Base-by-base conservation (phyloP, 2,797 vertebrate genomes). In the Labeo calbasu region DNA sequence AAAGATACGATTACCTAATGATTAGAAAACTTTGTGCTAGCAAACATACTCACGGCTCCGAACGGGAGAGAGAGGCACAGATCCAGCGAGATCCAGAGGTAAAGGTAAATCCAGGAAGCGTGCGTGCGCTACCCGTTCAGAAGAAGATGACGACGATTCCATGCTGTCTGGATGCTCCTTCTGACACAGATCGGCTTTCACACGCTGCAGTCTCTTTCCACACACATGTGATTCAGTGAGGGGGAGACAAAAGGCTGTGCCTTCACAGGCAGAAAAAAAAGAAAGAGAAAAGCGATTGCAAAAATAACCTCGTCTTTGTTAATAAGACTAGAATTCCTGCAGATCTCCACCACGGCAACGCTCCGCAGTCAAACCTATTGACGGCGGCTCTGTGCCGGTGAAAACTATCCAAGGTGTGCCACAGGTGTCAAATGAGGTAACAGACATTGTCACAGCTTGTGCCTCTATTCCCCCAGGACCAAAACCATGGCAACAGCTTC, bases 401-500 rank as follows among this genome's bases (percentile, higher is more conserved):
- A 55, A 83, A 80, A 81, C 84, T 86, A 79, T 80, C 55, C 87
- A 71, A 90, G 88, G 86, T 89, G 89, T 90, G 91, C 92, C 92
- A 93, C 92, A 94, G 93, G 93, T 95, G 90, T 89, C 90, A 90
- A 85, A 88, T 86, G 82, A 88, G 92, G 90, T 93, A 91, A 91
- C 84, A 89, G 91, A 93, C 91, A 89, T 91, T 92, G 92, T 93
- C 92, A 92, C 88, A 91, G 92, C 91, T 88, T 93, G 91, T 90
- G 89, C 89, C 88, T 90, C 90, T 70, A 92, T 93, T 93, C 93
- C 92, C 84, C 86, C 89, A 90, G 88, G 93, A 94, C 92, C 32
- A 92, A 93, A 87, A 88, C 95, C 90, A 94, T 94, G 91, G 94
- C 90, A 95, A 95, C 94, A 90, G 93, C 89, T 92, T 93, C 86